Evolutionary conservation across 2,113 vertebrate genomes (phyloP).

Genomic region (Micromys minutus): DNA sequence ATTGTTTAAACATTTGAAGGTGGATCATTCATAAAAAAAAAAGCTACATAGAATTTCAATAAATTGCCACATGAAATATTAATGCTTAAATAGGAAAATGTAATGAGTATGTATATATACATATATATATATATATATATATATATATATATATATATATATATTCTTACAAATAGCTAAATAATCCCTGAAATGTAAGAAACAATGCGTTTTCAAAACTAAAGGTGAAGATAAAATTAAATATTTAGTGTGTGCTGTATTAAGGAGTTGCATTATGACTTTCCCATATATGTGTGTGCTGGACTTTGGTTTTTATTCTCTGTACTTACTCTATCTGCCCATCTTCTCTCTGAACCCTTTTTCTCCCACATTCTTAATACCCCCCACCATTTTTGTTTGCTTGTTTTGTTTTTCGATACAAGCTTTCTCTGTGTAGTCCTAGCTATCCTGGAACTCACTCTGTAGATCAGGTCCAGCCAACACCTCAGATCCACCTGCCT

Average conservation of each 20-base stretch:
- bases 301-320: neutral
- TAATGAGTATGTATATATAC: neutral
- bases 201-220: constrained; percentile 68
- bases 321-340: neutral
- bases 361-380: neutral
- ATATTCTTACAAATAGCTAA: constrained; percentile 57
- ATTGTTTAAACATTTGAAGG: neutral
- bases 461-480: neutral
- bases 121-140: too few relatives aligned
- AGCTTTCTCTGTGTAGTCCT: neutral
- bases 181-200: constrained; percentile 55
- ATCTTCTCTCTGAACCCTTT: neutral
- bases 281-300: neutral
- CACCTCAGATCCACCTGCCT: neutral
- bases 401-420: neutral
- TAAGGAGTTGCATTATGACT: neutral
- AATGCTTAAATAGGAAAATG: neutral
- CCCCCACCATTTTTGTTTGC: neutral
- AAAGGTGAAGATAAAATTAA: constrained; percentile 75
- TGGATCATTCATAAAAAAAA: neutral
- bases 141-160: too few relatives aligned
- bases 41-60: constrained; percentile 42
- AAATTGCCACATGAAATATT: constrained; percentile 40
- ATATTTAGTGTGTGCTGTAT: constrained; percentile 49
- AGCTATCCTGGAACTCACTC: neutral